These are phyloP conservation scores for Xiphophorus hellerii DNA, from an alignment of 2,113 vertebrate species.

Conservation along the genomic window DNA sequence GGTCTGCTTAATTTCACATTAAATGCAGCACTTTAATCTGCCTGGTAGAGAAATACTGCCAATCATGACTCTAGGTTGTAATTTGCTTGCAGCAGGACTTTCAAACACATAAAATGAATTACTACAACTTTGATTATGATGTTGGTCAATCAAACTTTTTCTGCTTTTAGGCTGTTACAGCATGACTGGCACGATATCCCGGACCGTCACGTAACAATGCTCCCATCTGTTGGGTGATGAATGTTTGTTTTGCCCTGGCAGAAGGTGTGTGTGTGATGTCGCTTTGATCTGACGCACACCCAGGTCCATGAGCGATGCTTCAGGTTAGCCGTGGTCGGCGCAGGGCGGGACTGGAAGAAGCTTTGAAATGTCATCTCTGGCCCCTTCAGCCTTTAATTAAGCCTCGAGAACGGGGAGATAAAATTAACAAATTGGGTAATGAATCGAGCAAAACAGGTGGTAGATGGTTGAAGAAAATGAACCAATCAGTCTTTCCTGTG, in stretches of 20 bases:
- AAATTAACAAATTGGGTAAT: slow-evolving; percentile 85
- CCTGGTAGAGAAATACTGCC: slow-evolving; percentile 15
- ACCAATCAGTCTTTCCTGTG: slow-evolving; percentile 83
- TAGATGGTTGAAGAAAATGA: slow-evolving; percentile 82
- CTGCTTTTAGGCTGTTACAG: not conserved
- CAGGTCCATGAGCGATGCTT: slow-evolving; percentile 35
- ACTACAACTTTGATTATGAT: slow-evolving; percentile 8
- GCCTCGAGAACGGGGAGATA: slow-evolving; percentile 77
- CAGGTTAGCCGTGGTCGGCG: slow-evolving; percentile 55
- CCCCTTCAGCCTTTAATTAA: slow-evolving; percentile 81
- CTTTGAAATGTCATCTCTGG: slow-evolving; percentile 80
- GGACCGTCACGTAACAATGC: slow-evolving; percentile 1
- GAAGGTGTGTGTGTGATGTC: not conserved
- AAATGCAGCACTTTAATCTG: slow-evolving; percentile 3
- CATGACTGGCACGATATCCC: not conserved
- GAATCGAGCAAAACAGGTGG: slow-evolving; percentile 84
- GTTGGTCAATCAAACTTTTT: not conserved
- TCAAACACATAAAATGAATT: slow-evolving; percentile 15
- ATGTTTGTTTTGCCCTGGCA: slow-evolving; percentile 3
- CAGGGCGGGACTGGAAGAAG: slow-evolving; percentile 65
- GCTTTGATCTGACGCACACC: slow-evolving; percentile 6
- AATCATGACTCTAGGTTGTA: slow-evolving; percentile 16
- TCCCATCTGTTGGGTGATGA: slow-evolving; percentile 1
- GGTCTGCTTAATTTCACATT: slow-evolving; percentile 14
- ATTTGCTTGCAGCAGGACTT: slow-evolving; percentile 35